Evolutionary conservation across 1,140 invertebrate species (phyloP).

Genomic region (Drosophila tropicalis): DNA sequence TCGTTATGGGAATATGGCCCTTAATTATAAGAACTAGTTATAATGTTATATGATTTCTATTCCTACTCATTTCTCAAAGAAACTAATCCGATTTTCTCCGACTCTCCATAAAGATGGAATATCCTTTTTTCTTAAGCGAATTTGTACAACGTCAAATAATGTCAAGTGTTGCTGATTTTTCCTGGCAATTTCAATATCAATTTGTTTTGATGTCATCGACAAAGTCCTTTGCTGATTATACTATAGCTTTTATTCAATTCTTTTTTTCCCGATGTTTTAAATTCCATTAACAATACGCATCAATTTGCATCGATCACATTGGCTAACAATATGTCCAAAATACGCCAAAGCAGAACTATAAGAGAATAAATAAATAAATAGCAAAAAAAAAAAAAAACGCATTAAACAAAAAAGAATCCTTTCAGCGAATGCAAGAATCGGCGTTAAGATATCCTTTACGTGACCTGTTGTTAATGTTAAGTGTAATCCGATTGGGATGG

Average conservation of each 20-base stretch:
- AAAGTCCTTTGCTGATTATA: conserved; percentile 1
- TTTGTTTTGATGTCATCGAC: conserved; percentile 3
- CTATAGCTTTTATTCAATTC: not conserved
- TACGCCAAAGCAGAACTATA: conserved; percentile 57
- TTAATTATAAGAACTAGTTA: no score
- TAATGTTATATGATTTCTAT: no score
- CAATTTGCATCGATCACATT: conserved; percentile 81
- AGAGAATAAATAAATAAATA: conserved; percentile 21
- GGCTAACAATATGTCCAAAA: conserved; percentile 73
- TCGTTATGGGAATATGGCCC: no score
- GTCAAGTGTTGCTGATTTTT: not conserved
- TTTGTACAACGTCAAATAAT: not conserved
- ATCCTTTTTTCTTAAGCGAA: not conserved
- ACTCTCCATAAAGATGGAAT: not conserved
- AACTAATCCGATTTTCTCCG: not conserved
- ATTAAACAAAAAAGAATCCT: not conserved
- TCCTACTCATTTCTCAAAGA: no score
- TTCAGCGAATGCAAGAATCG: not conserved
- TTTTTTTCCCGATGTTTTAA: conserved; percentile 23
- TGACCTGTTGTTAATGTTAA: no score
- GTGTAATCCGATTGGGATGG: no score
- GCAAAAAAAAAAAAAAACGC: conserved; percentile 1
- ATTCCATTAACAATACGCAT: conserved; percentile 74
- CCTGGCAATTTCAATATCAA: conserved; percentile 1
- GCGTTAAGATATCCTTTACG: not conserved